These are phyloP conservation scores for Xiphophorus maculatus DNA, from an alignment of 2,113 vertebrate species.

Conservation along the genomic window DNA sequence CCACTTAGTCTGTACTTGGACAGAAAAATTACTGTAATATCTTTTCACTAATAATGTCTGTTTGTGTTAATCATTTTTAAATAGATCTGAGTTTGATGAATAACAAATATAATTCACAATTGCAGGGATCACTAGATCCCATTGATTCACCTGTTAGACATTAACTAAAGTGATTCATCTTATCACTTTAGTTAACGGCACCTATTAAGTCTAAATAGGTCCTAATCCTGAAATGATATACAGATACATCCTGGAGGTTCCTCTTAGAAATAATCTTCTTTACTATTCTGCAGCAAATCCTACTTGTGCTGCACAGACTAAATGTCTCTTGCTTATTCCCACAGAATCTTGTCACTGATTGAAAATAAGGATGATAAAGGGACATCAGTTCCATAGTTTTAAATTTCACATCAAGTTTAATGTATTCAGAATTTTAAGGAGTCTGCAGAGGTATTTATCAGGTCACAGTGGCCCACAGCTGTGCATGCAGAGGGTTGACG, in stretches of 20 bases:
- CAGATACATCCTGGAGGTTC: not conserved
- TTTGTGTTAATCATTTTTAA: no score
- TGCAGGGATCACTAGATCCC: not conserved
- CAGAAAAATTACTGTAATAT: no score
- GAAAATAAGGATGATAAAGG: not conserved
- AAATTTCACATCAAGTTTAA: slow-evolving; percentile 36
- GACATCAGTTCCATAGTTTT: slow-evolving; percentile 11
- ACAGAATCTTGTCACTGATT: slow-evolving; percentile 9
- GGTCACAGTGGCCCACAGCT: slow-evolving; percentile 52
- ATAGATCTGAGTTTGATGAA: not conserved
- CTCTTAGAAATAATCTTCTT: not conserved
- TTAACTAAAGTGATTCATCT: not conserved
- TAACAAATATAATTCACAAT: not conserved
- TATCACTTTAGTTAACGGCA: not conserved
- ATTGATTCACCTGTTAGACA: no score
- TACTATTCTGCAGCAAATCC: not conserved
- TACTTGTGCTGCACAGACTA: not conserved
- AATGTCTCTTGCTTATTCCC: slow-evolving; percentile 1
- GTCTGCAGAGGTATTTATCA: slow-evolving; percentile 31
- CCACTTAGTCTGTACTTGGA: not conserved
- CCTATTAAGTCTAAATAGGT: not conserved
- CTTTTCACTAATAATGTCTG: no score
- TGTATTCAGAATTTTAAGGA: slow-evolving; percentile 56
- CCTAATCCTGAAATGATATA: not conserved
- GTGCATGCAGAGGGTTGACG: slow-evolving; percentile 28